A percentile compares a stretch with the other conserved stretches of the same genome.
Evolutionary conservation across 2,113 vertebrate species (phyloP).

Genomic region (Tupaia chinensis): DNA sequence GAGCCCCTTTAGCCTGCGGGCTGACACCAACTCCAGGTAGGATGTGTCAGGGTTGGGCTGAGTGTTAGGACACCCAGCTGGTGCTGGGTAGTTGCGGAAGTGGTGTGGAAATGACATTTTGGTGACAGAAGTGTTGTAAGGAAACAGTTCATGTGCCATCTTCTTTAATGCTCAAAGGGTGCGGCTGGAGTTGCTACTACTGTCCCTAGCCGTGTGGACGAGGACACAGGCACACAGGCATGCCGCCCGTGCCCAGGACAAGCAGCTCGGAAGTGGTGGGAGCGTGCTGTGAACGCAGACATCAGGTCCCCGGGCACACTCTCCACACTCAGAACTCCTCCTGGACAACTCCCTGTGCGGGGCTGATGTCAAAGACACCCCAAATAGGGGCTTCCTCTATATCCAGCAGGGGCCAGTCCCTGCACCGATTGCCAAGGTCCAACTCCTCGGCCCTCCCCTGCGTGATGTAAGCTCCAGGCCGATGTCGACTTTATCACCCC

Average conservation of each 20-base stretch:
- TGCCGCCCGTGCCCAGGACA: neutral
- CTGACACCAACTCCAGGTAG: neutral
- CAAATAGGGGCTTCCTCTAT: neutral
- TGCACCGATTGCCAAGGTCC: neutral
- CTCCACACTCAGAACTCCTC: neutral
- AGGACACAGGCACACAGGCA: accelerated
- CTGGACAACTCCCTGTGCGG: no score
- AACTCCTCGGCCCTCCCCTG: neutral
- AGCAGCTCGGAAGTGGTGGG: accelerated
- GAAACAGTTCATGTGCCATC: accelerated
- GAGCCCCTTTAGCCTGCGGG: neutral
- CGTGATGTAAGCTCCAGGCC: neutral
- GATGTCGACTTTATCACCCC: no score
- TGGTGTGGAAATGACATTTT: neutral
- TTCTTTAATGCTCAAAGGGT: neutral
- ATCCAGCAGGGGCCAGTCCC: neutral
- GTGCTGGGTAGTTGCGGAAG: neutral
- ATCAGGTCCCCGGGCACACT: neutral
- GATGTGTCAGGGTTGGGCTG: accelerated
- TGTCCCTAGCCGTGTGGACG: neutral
- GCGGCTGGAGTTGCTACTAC: accelerated
- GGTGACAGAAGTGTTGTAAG: accelerated
- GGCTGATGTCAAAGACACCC: neutral
- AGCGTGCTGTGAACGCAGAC: neutral
- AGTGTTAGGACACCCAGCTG: neutral